These are phyloP conservation scores for Falcunculus frontatus DNA, from an alignment of 2,113 vertebrate species.

Conservation along the genomic window DNA sequence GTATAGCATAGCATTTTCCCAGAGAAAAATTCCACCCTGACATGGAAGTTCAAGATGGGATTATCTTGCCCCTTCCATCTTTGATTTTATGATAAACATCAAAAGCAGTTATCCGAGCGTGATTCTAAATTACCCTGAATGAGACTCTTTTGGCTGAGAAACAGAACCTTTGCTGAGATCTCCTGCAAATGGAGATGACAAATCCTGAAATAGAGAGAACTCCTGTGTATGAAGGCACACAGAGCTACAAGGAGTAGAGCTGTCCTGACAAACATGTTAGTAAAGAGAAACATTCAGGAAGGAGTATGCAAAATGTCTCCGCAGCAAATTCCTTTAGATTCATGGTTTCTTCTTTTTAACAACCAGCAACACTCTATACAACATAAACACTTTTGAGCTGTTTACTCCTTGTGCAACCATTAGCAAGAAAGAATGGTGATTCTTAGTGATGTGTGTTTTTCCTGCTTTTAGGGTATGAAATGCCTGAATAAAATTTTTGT, in stretches of 20 bases:
- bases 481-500: not conserved
- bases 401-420: slow-evolving; percentile 17
- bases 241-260: not conserved
- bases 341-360: not conserved
- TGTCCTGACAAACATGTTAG: not conserved
- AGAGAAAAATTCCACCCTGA: not conserved
- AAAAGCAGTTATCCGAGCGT: not conserved
- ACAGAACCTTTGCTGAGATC: not conserved
- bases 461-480: not conserved
- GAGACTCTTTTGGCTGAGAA: not conserved
- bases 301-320: not conserved
- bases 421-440: not conserved
- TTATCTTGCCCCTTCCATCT: not conserved
- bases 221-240: not conserved
- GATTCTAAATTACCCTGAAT: not conserved
- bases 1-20: not conserved
- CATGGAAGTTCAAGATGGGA: not conserved
- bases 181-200: not conserved
- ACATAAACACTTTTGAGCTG: not conserved
- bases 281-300: not conserved
- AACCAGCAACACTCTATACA: not conserved
- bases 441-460: not conserved
- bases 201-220: not conserved
- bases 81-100: not conserved
- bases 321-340: not conserved